Percentiles rank a stretch among this genome's conserved stretches.
These are phyloP conservation scores for Hylaea fasciaria DNA, from an alignment of 2,888 invertebrate genomes.

Conservation along the genomic window DNA sequence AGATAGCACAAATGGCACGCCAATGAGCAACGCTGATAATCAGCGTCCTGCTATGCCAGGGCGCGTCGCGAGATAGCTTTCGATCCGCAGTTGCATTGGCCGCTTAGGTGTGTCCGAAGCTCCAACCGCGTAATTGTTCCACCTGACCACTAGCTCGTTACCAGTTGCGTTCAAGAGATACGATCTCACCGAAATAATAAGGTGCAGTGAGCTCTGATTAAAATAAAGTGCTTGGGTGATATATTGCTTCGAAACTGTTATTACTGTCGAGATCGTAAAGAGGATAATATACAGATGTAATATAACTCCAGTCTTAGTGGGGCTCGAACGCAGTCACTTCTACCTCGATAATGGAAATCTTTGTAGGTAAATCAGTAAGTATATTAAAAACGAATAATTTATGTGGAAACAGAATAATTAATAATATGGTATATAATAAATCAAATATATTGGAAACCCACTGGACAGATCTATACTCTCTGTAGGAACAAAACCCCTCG, in stretches of 20 bases:
- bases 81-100: conserved; percentile 2
- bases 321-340: too few relatives aligned
- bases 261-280: conserved; percentile 24
- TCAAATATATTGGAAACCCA: too few relatives aligned
- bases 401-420: too few relatives aligned
- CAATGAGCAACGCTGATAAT: too few relatives aligned
- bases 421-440: too few relatives aligned
- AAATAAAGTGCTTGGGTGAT: conserved; percentile 39
- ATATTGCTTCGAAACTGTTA: conserved; percentile 40
- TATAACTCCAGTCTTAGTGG: background rate
- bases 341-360: too few relatives aligned
- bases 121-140: conserved; percentile 41
- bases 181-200: conserved; percentile 39
- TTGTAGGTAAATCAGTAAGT: too few relatives aligned
- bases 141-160: conserved; percentile 41
- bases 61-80: background rate
- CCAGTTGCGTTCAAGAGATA: conserved; percentile 47
- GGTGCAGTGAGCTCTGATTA: conserved; percentile 31
- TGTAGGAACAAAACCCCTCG: too few relatives aligned
- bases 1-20: too few relatives aligned
- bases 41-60: too few relatives aligned
- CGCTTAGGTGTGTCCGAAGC: conserved; percentile 10
- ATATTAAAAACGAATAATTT: too few relatives aligned
- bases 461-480: too few relatives aligned
- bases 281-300: background rate